phyloP scores from a whole-genome alignment of 2,113 vertebrate genomes.

The Hydrolagus affinis region DNA sequence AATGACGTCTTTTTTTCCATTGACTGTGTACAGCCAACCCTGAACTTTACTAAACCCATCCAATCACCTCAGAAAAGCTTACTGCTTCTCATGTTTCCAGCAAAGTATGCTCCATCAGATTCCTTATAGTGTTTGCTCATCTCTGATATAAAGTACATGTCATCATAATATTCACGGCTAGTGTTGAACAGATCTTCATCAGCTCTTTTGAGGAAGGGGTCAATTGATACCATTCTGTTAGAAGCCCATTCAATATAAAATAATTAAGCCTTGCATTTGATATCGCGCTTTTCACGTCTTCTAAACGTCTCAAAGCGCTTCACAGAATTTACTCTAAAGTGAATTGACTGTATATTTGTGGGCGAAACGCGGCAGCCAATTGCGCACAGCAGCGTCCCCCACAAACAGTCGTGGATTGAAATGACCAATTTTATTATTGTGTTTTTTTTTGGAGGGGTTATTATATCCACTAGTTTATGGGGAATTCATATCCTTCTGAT shows the following conservation, averaged over 20 bases:
- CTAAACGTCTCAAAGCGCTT: too few species aligned
- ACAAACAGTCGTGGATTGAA: too few species aligned
- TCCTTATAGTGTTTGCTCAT: background rate
- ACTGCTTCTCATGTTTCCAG: background rate
- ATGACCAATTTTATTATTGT: too few species aligned
- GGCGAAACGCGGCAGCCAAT: too few species aligned
- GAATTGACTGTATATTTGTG: too few species aligned
- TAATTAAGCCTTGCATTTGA: too few species aligned
- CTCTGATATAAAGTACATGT: background rate
- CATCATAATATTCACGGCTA: background rate
- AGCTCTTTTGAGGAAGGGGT: background rate
- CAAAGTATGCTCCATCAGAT: background rate
- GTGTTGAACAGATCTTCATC: background rate
- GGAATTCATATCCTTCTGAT: background rate
- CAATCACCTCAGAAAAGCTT: background rate
- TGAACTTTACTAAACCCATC: background rate
- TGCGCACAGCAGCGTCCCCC: too few species aligned
- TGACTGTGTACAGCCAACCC: too few species aligned
- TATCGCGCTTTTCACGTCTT: too few species aligned
- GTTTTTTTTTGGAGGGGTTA: too few species aligned
- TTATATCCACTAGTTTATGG: background rate
- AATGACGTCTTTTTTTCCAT: background rate
- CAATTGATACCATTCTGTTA: background rate
- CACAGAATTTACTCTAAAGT: too few species aligned
- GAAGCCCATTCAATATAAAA: background rate